These are phyloP conservation scores for Corythornis cristatus DNA, from an alignment of 2,113 vertebrate species.

Conservation along the genomic window DNA sequence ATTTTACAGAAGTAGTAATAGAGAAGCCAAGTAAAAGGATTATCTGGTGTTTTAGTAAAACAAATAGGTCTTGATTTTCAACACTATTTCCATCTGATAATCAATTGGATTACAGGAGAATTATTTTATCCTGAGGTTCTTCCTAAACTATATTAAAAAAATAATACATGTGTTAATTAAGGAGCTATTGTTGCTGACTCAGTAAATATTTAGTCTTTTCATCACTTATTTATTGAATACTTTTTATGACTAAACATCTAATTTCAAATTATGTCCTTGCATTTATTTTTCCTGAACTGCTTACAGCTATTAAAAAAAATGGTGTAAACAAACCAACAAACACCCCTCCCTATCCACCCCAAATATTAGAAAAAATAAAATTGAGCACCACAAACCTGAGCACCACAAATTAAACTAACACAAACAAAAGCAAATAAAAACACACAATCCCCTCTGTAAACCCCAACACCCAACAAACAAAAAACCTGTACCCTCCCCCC, in stretches of 20 bases:
- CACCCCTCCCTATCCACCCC: background rate
- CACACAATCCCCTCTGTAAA: background rate
- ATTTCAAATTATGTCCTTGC: background rate
- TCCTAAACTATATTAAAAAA: background rate
- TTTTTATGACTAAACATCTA: background rate
- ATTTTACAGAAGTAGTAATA: background rate
- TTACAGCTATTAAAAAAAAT: background rate
- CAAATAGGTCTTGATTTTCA: background rate
- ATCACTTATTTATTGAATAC: background rate
- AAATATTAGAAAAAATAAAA: background rate
- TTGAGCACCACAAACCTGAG: background rate
- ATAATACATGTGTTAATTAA: background rate
- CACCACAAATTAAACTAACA: background rate
- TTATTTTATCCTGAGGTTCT: background rate
- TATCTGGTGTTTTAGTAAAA: background rate
- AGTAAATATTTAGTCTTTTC: background rate
- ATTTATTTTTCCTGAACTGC: background rate
- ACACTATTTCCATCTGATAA: background rate
- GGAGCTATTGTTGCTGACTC: background rate
- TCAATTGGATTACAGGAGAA: background rate
- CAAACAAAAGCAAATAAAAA: rapidly evolving
- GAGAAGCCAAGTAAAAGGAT: background rate
- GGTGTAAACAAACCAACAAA: background rate
- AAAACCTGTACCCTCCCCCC: rapidly evolving
- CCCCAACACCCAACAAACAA: background rate